Evolutionary conservation across 2,113 vertebrate genomes (phyloP), one percentile per base, ranked within the genome.

Genomic region (Pholis gunnellus): DNA sequence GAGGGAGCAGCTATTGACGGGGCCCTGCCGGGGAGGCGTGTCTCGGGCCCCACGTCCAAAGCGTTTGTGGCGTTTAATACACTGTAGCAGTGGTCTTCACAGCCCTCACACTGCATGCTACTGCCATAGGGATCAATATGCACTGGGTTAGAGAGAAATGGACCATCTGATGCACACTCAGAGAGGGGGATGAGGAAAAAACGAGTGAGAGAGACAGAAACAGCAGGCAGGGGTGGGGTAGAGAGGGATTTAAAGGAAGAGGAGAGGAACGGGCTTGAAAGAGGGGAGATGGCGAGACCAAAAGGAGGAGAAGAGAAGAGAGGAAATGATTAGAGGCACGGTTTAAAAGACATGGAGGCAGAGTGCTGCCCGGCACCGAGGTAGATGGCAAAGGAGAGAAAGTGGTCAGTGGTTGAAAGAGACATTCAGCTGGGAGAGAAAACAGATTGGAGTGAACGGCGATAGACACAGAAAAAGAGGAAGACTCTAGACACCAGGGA

Each of bases 21-120:
- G 92, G 86, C 85, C 90, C 92, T 92, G 91, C 90, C 91, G 92
- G 90, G 90, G 91, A 91, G 94, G 93, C 90, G 92, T 91, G 91
- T 93, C 93, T 92, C 91, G 60, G 87, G 85, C 92, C 90, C 93
- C 83, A 50, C 90, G 92, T 94, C 95, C 92, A 95, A 95, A 95
- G 91, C 93, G 84, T 93, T 94, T 92, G 93, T 95, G 95, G 93
- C 94, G 90, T 95, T 95, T 95, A 95, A 95, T 96, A 95, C 93
- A 95, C 94, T 95, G 92, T 90, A 92, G 94, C 93, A 75, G 91
- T 88, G 93, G 90, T 92, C 87, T 87, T 93, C 89, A 52, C 89
- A 91, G 90, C 86, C 84, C 85, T 91, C 84, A 80, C 91, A 85
- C 89, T 88, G 93, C 90, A 81, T 94, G 93, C 92, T 92, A 91